A percentile compares a stretch with the other conserved stretches of the same genome.
These are phyloP conservation scores for Perca flavescens DNA, from an alignment of 2,113 vertebrate genomes.

Conservation along the genomic window DNA sequence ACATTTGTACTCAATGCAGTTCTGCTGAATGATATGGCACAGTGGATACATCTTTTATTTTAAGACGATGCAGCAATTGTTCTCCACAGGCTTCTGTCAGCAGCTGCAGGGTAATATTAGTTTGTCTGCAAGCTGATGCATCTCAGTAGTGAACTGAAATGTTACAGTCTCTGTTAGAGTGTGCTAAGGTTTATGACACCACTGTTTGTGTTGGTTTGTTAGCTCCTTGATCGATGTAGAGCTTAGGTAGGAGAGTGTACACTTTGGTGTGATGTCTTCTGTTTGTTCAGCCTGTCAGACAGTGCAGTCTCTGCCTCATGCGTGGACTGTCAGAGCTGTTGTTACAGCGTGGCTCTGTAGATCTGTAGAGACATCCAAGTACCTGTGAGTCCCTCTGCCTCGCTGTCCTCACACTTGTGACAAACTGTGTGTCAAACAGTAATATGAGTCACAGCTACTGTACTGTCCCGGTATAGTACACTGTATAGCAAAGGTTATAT, in stretches of 20 bases:
- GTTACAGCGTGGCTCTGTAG: slow-evolving; percentile 3
- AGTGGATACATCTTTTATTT: background rate
- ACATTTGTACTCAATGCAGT: background rate
- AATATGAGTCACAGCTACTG: background rate
- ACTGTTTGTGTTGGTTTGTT: background rate
- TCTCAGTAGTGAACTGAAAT: background rate
- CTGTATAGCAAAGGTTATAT: background rate
- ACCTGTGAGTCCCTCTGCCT: background rate
- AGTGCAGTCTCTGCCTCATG: background rate
- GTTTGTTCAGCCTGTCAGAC: background rate
- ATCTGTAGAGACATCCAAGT: background rate
- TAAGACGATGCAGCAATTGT: background rate
- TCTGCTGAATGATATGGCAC: background rate
- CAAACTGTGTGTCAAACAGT: background rate
- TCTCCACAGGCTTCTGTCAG: background rate
- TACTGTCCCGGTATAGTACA: background rate
- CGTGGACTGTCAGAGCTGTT: slow-evolving; percentile 23
- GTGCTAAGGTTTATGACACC: background rate
- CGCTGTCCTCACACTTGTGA: background rate
- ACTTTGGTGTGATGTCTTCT: background rate
- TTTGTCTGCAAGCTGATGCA: background rate
- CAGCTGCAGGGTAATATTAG: background rate
- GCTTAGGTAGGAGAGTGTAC: background rate
- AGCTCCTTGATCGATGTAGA: background rate
- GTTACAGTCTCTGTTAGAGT: background rate